Evolutionary conservation across 2,113 vertebrate species (phyloP).

Genomic region (Trachemys scripta): DNA sequence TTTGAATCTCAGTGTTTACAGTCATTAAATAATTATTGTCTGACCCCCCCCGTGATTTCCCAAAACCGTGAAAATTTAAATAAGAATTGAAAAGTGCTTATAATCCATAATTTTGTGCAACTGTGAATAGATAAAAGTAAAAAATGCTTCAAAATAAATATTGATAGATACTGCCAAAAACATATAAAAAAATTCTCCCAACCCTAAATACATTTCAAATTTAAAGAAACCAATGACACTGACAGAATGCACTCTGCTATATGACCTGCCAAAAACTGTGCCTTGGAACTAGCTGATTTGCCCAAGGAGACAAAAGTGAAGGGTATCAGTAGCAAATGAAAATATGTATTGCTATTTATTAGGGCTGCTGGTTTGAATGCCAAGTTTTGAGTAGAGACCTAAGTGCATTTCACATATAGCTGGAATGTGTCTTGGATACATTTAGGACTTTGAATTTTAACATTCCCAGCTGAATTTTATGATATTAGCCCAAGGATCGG

Average conservation of each 20-base stretch:
- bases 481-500: neutral
- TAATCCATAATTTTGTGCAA: no score
- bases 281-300: slow-evolving; percentile 42
- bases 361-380: slow-evolving; percentile 49
- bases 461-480: slow-evolving; percentile 57
- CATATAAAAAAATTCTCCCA: no score
- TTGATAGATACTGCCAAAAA: no score
- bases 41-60: no score
- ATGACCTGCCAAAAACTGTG: slow-evolving; percentile 40
- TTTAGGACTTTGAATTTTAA: slow-evolving; percentile 62
- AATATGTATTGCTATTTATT: slow-evolving; percentile 51
- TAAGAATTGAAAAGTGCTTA: no score
- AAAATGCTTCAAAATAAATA: no score
- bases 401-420: slow-evolving; percentile 68
- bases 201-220: slow-evolving; percentile 50
- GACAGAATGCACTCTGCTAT: slow-evolving; percentile 60
- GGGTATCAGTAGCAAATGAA: slow-evolving; percentile 43
- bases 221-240: slow-evolving; percentile 71
- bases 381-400: slow-evolving; percentile 52
- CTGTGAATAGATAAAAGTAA: no score
- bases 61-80: no score
- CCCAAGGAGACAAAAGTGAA: slow-evolving; percentile 44
- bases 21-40: no score
- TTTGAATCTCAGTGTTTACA: no score
- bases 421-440: slow-evolving; percentile 69